phyloP scores from a whole-genome alignment of 2,113 vertebrate species.

The Rana temporaria region DNA sequence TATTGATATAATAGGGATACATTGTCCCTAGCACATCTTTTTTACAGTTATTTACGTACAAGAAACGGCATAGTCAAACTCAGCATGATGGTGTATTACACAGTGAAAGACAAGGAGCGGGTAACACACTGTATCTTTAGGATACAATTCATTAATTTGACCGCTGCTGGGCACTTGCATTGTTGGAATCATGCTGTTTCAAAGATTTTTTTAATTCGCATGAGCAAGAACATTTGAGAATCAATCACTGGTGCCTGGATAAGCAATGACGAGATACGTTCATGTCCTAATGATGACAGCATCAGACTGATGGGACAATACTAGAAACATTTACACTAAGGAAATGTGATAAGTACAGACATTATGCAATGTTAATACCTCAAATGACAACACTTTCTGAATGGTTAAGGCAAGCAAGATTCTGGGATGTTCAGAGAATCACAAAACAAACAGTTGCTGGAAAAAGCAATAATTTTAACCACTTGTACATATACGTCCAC shows the following conservation, averaged over 20 bases:
- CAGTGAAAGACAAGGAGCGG: slow-evolving; percentile 37
- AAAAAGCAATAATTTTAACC: background rate
- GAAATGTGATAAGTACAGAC: background rate
- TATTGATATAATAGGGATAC: slow-evolving; percentile 42
- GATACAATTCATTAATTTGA: slow-evolving; percentile 17
- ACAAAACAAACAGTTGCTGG: background rate
- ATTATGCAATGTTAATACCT: background rate
- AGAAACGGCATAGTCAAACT: slow-evolving; percentile 47
- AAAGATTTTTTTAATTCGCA: slow-evolving; percentile 16
- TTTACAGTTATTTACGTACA: slow-evolving; percentile 50
- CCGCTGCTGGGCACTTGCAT: background rate
- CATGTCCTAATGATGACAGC: background rate
- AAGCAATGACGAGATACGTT: background rate
- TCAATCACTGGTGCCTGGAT: background rate
- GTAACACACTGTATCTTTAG: slow-evolving; percentile 56
- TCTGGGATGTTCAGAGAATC: background rate
- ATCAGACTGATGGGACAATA: background rate
- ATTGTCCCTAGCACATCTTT: slow-evolving; percentile 56
- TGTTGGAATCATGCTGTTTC: slow-evolving; percentile 20
- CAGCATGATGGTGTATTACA: slow-evolving; percentile 56
- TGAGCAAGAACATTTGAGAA: slow-evolving; percentile 16
- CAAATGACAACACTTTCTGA: background rate
- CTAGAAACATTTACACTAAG: background rate
- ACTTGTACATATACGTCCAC: no score
- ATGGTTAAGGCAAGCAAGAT: background rate